A percentile compares a stretch with the other conserved stretches of the same genome.
These are phyloP conservation scores for Aphodius sticticus DNA, from an alignment of 2,888 invertebrate species.

Conservation along the genomic window DNA sequence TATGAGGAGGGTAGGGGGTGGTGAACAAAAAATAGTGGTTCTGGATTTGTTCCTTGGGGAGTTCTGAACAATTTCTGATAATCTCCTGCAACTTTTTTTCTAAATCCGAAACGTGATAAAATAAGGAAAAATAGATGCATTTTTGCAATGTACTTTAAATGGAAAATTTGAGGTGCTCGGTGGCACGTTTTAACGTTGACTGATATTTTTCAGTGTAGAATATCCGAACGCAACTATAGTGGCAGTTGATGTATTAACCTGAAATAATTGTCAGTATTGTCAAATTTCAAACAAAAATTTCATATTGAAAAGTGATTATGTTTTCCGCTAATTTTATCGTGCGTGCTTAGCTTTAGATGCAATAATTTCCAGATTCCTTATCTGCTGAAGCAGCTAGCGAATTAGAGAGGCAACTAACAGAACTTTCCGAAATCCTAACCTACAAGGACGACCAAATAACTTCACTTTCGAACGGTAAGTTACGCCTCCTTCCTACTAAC, in stretches of 20 bases:
- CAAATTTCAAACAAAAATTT: neutral
- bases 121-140: too few species aligned
- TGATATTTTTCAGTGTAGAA: too few species aligned
- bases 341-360: neutral
- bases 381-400: conserved; percentile 46
- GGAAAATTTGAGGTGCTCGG: too few species aligned
- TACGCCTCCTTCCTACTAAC: neutral
- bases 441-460: conserved; percentile 51
- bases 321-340: conserved; percentile 8
- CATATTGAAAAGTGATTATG: conserved; percentile 10
- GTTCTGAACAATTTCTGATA: too few species aligned
- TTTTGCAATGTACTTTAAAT: too few species aligned
- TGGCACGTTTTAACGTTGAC: too few species aligned
- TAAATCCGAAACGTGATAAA: too few species aligned
- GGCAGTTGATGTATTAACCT: neutral
- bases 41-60: too few species aligned
- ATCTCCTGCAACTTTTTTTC: too few species aligned
- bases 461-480: conserved; percentile 51
- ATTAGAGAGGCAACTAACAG: conserved; percentile 48
- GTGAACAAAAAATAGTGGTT: too few species aligned
- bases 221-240: too few species aligned
- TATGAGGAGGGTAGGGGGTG: too few species aligned
- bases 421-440: conserved; percentile 44
- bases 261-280: neutral
- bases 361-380: neutral